Percentiles rank a stretch among this genome's conserved stretches.
These are phyloP conservation scores for Cepaea nemoralis DNA, from an alignment of 1,140 invertebrate species.

Conservation along the genomic window DNA sequence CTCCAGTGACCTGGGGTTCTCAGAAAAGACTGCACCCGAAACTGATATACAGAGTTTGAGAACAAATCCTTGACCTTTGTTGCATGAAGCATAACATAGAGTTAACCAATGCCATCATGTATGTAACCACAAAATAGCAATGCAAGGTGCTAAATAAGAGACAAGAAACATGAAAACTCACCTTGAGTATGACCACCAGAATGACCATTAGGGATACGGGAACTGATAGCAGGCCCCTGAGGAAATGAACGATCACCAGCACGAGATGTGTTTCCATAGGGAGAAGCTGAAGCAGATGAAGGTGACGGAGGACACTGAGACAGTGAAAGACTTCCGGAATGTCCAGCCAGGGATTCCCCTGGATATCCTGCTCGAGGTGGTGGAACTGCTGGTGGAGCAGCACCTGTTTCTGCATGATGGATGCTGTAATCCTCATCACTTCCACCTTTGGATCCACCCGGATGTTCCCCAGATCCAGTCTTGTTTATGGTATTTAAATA, in stretches of 20 bases:
- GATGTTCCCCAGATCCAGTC: not conserved
- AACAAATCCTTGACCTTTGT: no score
- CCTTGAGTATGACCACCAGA: not conserved
- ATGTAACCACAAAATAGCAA: no score
- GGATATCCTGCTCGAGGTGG: constrained; percentile 14
- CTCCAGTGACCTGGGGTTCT: no score
- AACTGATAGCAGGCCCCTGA: not conserved
- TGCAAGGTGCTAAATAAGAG: no score
- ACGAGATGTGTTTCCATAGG: constrained; percentile 25
- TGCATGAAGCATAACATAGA: no score
- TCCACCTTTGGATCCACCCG: not conserved
- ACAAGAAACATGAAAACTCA: not conserved
- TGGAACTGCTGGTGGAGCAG: not conserved
- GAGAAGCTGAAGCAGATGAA: not conserved
- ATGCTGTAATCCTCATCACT: not conserved
- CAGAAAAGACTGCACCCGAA: no score
- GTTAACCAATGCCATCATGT: no score
- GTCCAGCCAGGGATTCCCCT: not conserved
- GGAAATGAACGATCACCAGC: not conserved
- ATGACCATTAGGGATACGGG: not conserved
- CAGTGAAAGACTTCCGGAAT: constrained; percentile 5
- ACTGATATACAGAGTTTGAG: no score
- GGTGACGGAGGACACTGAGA: constrained; percentile 38
- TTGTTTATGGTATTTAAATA: constrained; percentile 40
- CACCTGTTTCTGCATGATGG: not conserved